Evolutionary conservation across 2,888 invertebrate species (phyloP), one percentile per base, ranked within the genome.

Genomic region (Gastrophysa polygoni): DNA sequence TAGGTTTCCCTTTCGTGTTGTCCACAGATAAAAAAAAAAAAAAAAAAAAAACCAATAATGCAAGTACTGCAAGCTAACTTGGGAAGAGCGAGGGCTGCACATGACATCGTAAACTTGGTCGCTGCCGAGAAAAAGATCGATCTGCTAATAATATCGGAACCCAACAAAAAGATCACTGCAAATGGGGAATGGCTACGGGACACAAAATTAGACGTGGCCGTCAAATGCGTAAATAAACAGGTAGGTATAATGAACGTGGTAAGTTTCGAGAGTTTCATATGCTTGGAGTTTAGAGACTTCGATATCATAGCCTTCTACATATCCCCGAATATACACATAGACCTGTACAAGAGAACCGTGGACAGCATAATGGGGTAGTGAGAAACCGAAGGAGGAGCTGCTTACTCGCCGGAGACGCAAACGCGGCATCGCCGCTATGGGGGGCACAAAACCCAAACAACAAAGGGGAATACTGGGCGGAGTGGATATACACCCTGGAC

Each of bases 401-500:
- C 7, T 5, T 48, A 16, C 11, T 48, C 7, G 24, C 20, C 2
- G 57, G 49, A 8, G 49, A 55, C 18, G 21, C 28, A 24, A 55
- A 55, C 7, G 55, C 55, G 3, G 28, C 20, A 11, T 24, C 55
- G 17, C 29, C 52, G n/a, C 29, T 52, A 16, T 56, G 56, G 56
- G 56, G 56, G 1, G 43, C 48, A 7, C 1, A 6, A 18, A 17
- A 5, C 10, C 5, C 14, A 7, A 48, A 48, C 44, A 46, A 21
- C 11, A 16, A 32, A 17, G 32, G 48, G 4, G 48, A 57, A 47
- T 18, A 32, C 17, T 57, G 47, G 48, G 47, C 21, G 28, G 57
- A 57, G 14, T 48, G 48, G 57, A 47, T 46, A 16, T n/a, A n/a
- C 17, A 17, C 29, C 5, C 21, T 46, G 18, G 28, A 48, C 16